Percentiles rank a stretch among this genome's conserved stretches.
phyloP scores from a whole-genome alignment of 2,797 vertebrate genomes.

The Antennarius maculatus region DNA sequence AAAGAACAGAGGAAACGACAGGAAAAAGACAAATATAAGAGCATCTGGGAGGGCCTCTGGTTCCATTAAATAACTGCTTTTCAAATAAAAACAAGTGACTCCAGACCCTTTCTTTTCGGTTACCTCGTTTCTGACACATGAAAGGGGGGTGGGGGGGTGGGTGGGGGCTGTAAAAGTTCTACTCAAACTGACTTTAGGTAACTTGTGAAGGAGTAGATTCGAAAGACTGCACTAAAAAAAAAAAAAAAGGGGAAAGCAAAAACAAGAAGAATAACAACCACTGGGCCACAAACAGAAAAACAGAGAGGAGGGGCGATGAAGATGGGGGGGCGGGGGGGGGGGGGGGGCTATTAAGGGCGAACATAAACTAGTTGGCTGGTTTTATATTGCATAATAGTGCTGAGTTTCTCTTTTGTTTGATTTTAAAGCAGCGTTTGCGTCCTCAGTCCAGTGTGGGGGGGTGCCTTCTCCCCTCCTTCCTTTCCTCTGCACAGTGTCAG shows the following conservation, averaged over 20 bases:
- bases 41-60: conserved; percentile 44
- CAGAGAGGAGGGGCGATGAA: conserved; percentile 37
- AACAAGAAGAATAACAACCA: conserved; percentile 50
- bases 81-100: conserved; percentile 33
- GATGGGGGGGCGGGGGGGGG: conserved; percentile 53
- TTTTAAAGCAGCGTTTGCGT: conserved; percentile 86
- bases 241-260: conserved; percentile 36
- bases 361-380: conserved; percentile 93
- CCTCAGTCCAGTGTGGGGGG: conserved; percentile 80
- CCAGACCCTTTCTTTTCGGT: conserved; percentile 36
- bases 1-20: conserved; percentile 49
- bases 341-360: conserved; percentile 49
- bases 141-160: no score
- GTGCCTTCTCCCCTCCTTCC: conserved; percentile 71
- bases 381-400: conserved; percentile 99
- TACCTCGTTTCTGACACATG: conserved; percentile 30
- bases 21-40: conserved; percentile 49
- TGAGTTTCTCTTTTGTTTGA: conserved; percentile 87
- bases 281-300: conserved; percentile 42
- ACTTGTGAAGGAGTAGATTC: conserved; percentile 60
- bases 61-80: conserved; percentile 22
- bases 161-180: conserved; percentile 76
- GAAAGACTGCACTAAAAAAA: conserved; percentile 24
- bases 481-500: conserved; percentile 86
- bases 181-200: conserved; percentile 79